A percentile compares a stretch with the other conserved stretches of the same genome.
Conservation (phyloP, 1,140 invertebrate genomes). For the Pemphigus obesinymphae region DNA sequence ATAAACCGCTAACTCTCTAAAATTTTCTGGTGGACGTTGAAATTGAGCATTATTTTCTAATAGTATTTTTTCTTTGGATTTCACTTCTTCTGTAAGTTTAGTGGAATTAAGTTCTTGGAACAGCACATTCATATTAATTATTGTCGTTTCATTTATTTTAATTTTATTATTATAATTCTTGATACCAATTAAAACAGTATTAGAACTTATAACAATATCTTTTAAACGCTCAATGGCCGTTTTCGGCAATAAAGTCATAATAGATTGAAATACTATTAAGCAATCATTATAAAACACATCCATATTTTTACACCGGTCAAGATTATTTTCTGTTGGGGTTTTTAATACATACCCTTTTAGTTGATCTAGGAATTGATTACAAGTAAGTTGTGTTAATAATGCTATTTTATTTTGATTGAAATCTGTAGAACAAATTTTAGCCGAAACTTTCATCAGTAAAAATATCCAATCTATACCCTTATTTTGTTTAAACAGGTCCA, state of each 20-base stretch:
- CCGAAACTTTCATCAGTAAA: conserved; percentile 34
- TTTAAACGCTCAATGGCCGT: conserved; percentile 27
- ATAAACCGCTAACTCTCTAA: conserved; percentile 40
- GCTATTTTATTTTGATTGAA: not conserved
- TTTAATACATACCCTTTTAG: conserved; percentile 13
- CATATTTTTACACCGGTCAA: conserved; percentile 1
- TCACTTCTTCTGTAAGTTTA: not conserved
- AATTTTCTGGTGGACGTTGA: conserved; percentile 41
- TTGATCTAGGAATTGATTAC: conserved; percentile 13
- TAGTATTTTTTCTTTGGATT: conserved; percentile 25
- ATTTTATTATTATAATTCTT: conserved; percentile 20
- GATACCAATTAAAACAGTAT: conserved; percentile 23
- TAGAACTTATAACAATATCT: conserved; percentile 25
- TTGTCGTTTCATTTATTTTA: conserved; percentile 25
- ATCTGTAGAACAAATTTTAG: conserved; percentile 36
- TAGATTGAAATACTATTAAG: conserved; percentile 25
- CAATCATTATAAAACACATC: conserved; percentile 26
- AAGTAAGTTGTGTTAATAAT: conserved; percentile 24
- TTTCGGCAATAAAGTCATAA: conserved; percentile 37
- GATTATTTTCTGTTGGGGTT: conserved; percentile 26
- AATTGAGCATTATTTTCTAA: conserved; percentile 17
- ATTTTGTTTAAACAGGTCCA: not conserved
- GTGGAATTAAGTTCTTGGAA: conserved; percentile 30
- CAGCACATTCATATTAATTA: conserved; percentile 1
- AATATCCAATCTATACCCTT: conserved; percentile 41